These are phyloP conservation scores for Puntigrus tetrazona DNA, from an alignment of 2,113 vertebrate genomes.

Conservation along the genomic window DNA sequence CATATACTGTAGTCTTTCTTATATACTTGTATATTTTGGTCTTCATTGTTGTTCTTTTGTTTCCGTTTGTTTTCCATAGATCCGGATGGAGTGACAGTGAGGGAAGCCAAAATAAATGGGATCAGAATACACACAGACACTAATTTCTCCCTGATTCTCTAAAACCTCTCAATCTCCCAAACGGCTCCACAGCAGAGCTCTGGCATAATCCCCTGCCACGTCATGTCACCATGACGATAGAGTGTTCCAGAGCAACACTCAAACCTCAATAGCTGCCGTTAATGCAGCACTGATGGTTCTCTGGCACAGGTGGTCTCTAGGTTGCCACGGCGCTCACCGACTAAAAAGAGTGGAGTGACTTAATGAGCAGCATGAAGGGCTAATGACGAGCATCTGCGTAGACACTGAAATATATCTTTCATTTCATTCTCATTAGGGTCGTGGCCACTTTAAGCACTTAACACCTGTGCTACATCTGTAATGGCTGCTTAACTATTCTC, in stretches of 20 bases:
- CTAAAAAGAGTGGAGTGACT: conserved; percentile 15
- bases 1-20: neutral
- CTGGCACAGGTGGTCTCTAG: conserved; percentile 37
- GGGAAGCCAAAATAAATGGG: conserved; percentile 3
- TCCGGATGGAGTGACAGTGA: neutral
- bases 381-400: conserved; percentile 17
- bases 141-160: conserved; percentile 28
- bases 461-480: conserved; percentile 16
- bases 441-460: neutral
- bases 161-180: conserved; percentile 29
- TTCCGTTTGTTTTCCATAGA: neutral
- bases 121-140: conserved; percentile 15
- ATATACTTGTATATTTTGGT: neutral
- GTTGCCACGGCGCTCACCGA: conserved; percentile 18
- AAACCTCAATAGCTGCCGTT: conserved; percentile 19
- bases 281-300: conserved; percentile 20
- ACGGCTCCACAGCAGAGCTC: conserved; percentile 4
- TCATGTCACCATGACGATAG: conserved; percentile 44
- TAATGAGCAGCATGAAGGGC: conserved; percentile 23
- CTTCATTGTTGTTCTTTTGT: neutral
- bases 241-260: conserved; percentile 36
- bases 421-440: conserved; percentile 20
- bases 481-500: conserved; percentile 19
- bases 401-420: conserved; percentile 10
- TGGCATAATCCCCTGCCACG: neutral